These are phyloP conservation scores for Hypena proboscidalis DNA, from an alignment of 2,888 invertebrate genomes.

Conservation along the genomic window DNA sequence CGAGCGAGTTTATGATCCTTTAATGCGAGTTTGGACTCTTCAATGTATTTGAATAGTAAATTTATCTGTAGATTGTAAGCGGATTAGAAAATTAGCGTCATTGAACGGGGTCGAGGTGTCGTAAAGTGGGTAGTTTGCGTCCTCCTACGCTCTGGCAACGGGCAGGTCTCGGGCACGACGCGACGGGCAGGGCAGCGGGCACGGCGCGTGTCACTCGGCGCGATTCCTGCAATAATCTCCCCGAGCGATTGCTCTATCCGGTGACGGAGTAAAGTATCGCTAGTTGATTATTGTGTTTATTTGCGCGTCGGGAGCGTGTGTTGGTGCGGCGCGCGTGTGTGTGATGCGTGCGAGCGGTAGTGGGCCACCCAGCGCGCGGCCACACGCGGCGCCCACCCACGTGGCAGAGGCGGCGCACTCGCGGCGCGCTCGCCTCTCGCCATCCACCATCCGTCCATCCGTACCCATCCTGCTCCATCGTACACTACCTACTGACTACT, in stretches of 20 bases:
- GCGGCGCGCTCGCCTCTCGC: constrained; percentile 64
- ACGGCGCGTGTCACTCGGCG: constrained; percentile 72
- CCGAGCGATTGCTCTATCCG: constrained; percentile 81
- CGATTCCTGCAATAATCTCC: constrained; percentile 72
- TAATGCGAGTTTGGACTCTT: constrained; percentile 36
- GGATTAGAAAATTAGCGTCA: constrained; percentile 64
- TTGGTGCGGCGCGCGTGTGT: constrained; percentile 69
- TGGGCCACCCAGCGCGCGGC: constrained; percentile 83
- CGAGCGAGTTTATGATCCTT: constrained; percentile 37
- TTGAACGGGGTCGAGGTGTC: constrained; percentile 44
- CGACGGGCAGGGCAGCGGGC: constrained; percentile 15
- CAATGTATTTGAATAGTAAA: constrained; percentile 43
- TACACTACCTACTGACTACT: constrained; percentile 37
- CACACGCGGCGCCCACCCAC: constrained; percentile 84
- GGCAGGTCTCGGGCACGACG: constrained; percentile 14
- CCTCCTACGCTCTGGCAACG: constrained; percentile 36
- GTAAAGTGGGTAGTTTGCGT: constrained; percentile 55
- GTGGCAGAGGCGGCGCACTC: constrained; percentile 74
- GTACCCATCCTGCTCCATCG: too few species aligned
- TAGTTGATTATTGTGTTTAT: constrained; percentile 84
- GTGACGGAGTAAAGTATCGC: constrained; percentile 83
- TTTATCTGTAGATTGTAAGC: constrained; percentile 55
- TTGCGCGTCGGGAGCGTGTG: constrained; percentile 75
- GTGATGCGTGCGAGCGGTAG: constrained; percentile 73
- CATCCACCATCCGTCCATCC: constrained; percentile 34